phyloP scores from a whole-genome alignment of 2,797 vertebrate genomes.

The Sebastiscus albofasciatus region DNA sequence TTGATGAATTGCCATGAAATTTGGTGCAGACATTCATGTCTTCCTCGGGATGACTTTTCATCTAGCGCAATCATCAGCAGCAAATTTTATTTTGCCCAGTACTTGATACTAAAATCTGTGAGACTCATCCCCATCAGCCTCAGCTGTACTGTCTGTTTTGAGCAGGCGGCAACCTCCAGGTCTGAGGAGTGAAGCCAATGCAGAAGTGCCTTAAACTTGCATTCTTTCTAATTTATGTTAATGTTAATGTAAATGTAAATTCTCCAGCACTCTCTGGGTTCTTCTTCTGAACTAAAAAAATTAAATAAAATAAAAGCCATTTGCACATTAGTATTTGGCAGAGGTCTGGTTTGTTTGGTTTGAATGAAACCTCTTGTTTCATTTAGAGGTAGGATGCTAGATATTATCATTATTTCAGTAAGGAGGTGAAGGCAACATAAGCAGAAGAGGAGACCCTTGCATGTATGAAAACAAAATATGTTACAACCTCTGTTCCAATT shows the following conservation, averaged over 20 bases:
- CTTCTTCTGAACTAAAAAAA: background rate
- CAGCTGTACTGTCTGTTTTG: background rate
- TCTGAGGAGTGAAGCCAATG: too few relatives aligned
- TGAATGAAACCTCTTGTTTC: background rate
- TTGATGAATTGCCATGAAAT: background rate
- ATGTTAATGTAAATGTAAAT: background rate
- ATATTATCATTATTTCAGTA: constrained; percentile 11
- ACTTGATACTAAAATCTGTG: background rate
- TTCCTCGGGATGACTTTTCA: background rate
- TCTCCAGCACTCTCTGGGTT: background rate
- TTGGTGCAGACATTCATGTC: background rate
- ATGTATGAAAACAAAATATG: constrained; percentile 43
- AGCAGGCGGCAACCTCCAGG: background rate
- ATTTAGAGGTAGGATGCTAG: background rate
- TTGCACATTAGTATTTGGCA: background rate
- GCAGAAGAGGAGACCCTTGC: background rate
- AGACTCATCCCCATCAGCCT: background rate
- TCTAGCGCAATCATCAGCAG: background rate
- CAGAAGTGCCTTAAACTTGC: too few relatives aligned
- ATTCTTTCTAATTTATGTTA: background rate
- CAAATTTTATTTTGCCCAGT: background rate
- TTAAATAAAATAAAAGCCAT: background rate
- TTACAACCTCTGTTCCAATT: constrained; percentile 42
- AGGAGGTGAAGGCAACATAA: background rate
- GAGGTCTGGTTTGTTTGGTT: background rate